A percentile compares a stretch with the other conserved stretches of the same genome.
phyloP scores from a whole-genome alignment of 2,888 invertebrate species.

The Adelphocoris suturalis region DNA sequence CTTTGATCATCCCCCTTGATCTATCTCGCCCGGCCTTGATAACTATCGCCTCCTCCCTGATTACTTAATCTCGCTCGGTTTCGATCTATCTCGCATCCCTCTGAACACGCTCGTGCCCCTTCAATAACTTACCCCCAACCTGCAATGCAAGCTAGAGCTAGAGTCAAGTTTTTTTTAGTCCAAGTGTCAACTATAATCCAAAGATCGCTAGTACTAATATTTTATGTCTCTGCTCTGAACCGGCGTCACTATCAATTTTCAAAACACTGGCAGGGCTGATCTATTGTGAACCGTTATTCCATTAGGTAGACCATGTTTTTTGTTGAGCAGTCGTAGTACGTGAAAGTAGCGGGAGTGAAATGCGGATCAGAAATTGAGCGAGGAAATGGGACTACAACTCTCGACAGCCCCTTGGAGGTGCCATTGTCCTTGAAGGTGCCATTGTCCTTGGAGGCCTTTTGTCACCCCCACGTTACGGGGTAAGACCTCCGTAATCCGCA shows the following conservation, averaged over 20 bases:
- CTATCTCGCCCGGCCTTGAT: no score
- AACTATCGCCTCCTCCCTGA: no score
- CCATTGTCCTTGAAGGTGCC: neutral
- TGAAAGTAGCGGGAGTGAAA: slow-evolving; percentile 44
- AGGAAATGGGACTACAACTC: slow-evolving; percentile 40
- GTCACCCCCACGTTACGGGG: slow-evolving; percentile 2
- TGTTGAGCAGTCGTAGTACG: slow-evolving; percentile 4
- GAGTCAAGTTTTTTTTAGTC: no score
- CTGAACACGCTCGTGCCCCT: no score
- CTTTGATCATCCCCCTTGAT: no score
- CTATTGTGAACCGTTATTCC: neutral
- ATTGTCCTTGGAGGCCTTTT: neutral
- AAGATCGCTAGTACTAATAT: no score
- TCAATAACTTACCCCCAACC: no score
- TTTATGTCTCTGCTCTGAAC: no score
- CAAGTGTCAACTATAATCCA: no score
- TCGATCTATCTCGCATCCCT: no score
- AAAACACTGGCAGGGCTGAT: neutral
- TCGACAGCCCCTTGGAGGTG: slow-evolving; percentile 8
- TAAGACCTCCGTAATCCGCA: neutral
- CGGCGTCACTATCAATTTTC: neutral
- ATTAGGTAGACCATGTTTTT: neutral
- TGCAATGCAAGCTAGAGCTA: no score
- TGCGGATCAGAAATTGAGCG: slow-evolving; percentile 59
- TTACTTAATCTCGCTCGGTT: no score